Evolutionary conservation across 2,797 vertebrate genomes (phyloP), one percentile per base, ranked within the genome.

Genomic region (Siniperca scherzeri): DNA sequence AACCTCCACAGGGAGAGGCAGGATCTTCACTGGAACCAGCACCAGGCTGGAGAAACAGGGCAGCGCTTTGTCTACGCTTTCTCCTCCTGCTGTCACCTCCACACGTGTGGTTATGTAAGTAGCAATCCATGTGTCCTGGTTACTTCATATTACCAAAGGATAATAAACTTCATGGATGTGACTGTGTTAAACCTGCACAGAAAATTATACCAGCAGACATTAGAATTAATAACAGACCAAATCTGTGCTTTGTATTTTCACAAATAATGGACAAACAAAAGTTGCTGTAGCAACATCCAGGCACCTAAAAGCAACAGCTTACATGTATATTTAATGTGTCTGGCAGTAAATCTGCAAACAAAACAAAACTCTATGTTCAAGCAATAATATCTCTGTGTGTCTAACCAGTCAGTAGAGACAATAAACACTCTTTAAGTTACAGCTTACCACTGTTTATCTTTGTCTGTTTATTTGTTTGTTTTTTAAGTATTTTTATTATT

Each of bases 21-120:
- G 82, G 66, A 95, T 95, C 75, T 92, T 94, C 77, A 87, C 91
- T 14, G 89, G 88, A 30, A 88, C 82, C 7, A 86, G 88, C 61
- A 78, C 74, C 46, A 91, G 82, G 42, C 82, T 90, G 42, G 94
- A 95, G n/a, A 89, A 91, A 62, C 88, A 86, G 7, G 83, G 69
- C 57, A 38, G 36, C 7, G 76, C 86, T 10, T 89, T 90, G 17
- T 90, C 93, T 40, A 88, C 91, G 19, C 62, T 91, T 55, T 91
- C 85, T 9, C 78, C 88, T 68, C 79, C 93, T 53, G 56, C 87
- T 42, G 85, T 95, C 69, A 89, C 92, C 73, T 93, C 95, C 30
- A 90, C 91, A 33, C 90, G 86, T 10, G 77, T 91, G 17, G 72
- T 94, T 64, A 79, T 93, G 98, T 98, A 91, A 90, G 95, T 90